Conservation (phyloP, 2,113 vertebrate species). For the Gobius niger region DNA sequence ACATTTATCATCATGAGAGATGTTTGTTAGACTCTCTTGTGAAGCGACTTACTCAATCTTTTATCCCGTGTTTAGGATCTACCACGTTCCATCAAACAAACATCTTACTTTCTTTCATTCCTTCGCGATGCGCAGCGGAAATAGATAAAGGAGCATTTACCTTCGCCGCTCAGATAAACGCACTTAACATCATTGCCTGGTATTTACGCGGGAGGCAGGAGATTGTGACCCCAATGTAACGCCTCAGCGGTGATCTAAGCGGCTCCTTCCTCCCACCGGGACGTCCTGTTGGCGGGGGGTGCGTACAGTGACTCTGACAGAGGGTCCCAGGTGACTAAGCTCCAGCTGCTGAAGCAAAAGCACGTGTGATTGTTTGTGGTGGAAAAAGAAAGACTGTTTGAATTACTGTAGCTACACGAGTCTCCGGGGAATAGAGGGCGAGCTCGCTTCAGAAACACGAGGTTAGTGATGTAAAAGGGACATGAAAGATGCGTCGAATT, state of each 20-base stretch:
- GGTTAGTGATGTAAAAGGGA: neutral
- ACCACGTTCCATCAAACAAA: too few relatives aligned
- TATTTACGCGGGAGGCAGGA: slow-evolving; percentile 22
- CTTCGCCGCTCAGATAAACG: slow-evolving; percentile 38
- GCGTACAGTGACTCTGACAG: slow-evolving; percentile 22
- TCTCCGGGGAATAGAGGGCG: neutral
- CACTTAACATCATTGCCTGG: neutral
- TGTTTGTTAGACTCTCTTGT: too few relatives aligned
- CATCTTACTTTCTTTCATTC: too few relatives aligned
- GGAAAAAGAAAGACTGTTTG: slow-evolving; percentile 14
- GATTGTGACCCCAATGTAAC: slow-evolving; percentile 29
- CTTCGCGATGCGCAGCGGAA: neutral
- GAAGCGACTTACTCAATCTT: too few relatives aligned
- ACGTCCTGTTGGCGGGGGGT: slow-evolving; percentile 13
- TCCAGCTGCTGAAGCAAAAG: slow-evolving; percentile 13
- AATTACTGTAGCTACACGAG: neutral
- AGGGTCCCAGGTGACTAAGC: slow-evolving; percentile 32
- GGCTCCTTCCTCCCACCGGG: slow-evolving; percentile 41
- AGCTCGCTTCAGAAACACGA: neutral
- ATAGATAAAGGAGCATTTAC: slow-evolving; percentile 33
- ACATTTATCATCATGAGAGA: too few relatives aligned
- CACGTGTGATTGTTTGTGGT: slow-evolving; percentile 4
- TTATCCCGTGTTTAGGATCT: too few relatives aligned
- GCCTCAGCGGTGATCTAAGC: slow-evolving; percentile 50
- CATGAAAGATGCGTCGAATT: neutral